Evolutionary conservation across 2,888 invertebrate genomes (phyloP).

Genomic region (Drosophila quinaria): DNA sequence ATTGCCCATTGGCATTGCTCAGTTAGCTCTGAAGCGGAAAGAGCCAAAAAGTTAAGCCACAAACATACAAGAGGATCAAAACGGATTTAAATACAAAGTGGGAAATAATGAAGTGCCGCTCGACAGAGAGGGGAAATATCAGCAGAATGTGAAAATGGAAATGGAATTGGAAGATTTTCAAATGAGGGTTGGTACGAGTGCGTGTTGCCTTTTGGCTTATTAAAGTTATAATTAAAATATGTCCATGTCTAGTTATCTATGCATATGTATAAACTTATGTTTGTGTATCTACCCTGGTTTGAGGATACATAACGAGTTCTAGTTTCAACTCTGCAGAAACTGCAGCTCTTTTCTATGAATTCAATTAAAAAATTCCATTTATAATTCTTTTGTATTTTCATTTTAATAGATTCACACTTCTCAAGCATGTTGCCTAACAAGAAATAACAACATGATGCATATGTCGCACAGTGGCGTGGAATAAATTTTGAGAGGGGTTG

Average conservation of each 20-base stretch:
- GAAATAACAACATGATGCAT: conserved; percentile 8
- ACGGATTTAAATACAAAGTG: conserved; percentile 81
- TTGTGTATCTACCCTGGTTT: conserved; percentile 36
- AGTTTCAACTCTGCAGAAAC: conserved; percentile 26
- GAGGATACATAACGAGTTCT: conserved; percentile 17
- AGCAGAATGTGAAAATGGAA: conserved; percentile 24
- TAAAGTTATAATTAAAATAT: conserved; percentile 80
- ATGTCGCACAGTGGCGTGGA: conserved; percentile 8
- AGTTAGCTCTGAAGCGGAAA: conserved; percentile 64
- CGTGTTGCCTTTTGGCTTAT: conserved; percentile 73
- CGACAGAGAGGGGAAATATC: conserved; percentile 22
- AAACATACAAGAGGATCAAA: conserved; percentile 82
- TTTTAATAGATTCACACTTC: conserved; percentile 76
- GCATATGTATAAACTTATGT: neutral
- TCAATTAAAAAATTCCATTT: conserved; percentile 65
- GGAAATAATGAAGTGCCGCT: conserved; percentile 78
- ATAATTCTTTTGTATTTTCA: conserved; percentile 61
- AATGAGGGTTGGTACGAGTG: conserved; percentile 44
- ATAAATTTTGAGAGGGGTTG: neutral
- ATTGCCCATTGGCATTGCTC: conserved; percentile 18
- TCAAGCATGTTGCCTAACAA: conserved; percentile 24
- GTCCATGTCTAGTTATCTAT: conserved; percentile 31
- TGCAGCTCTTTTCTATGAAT: conserved; percentile 59
- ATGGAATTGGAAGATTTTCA: conserved; percentile 20
- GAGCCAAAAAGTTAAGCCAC: conserved; percentile 82